Evolutionary conservation across 2,888 invertebrate species (phyloP).

Genomic region (Iphiclides podalirius): DNA sequence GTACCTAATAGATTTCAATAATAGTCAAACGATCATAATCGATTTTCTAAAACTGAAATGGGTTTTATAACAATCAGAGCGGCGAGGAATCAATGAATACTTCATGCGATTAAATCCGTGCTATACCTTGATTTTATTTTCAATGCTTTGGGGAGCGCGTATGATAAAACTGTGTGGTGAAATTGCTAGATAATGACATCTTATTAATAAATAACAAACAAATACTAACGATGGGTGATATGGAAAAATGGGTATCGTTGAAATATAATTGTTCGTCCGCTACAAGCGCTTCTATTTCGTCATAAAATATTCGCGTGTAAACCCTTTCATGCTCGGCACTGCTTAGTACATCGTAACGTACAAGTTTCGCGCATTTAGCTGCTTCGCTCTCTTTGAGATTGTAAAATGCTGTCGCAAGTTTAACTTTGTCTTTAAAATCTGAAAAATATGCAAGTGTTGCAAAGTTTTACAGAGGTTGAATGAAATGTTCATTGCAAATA

Average conservation of each 20-base stretch:
- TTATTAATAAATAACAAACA: background rate
- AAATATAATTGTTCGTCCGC: slow-evolving; percentile 60
- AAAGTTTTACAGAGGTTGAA: background rate
- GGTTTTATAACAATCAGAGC: too few relatives aligned
- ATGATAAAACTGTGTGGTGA: too few relatives aligned
- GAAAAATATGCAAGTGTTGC: slow-evolving; percentile 4
- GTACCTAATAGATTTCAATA: too few relatives aligned
- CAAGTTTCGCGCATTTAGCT: slow-evolving; percentile 53
- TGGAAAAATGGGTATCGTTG: slow-evolving; percentile 67
- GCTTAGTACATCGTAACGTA: slow-evolving; percentile 61
- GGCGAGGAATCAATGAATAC: too few relatives aligned
- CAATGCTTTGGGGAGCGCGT: too few relatives aligned
- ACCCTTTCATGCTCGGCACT: slow-evolving; percentile 65
- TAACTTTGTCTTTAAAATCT: slow-evolving; percentile 71
- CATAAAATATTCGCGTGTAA: slow-evolving; percentile 66
- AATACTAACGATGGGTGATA: slow-evolving; percentile 73
- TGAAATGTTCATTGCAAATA: background rate
- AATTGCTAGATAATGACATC: background rate
- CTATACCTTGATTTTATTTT: too few relatives aligned
- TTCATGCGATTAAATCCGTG: too few relatives aligned
- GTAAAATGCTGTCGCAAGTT: slow-evolving; percentile 57
- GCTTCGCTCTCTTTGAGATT: slow-evolving; percentile 58
- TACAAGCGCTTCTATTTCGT: slow-evolving; percentile 65
- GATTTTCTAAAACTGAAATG: too few relatives aligned
- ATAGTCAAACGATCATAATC: too few relatives aligned